phyloP scores from a whole-genome alignment of 2,888 invertebrate genomes.

The Drosophila melanosoma region DNA sequence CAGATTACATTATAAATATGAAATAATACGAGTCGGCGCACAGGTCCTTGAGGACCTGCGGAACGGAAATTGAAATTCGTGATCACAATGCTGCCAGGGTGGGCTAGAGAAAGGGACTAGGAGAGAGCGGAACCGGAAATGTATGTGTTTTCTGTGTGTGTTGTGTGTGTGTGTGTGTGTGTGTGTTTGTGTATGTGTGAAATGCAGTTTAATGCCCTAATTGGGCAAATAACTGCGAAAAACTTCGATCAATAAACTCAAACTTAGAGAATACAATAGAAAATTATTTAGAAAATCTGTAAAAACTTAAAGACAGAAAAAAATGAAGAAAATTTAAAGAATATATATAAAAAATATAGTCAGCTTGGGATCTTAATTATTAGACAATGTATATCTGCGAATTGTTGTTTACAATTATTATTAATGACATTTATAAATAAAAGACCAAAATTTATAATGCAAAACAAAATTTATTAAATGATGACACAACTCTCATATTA shows the following conservation, averaged over 20 bases:
- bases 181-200: neutral
- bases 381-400: neutral
- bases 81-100: conserved; percentile 31
- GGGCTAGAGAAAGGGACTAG: conserved; percentile 1
- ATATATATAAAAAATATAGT: neutral
- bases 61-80: conserved; percentile 73
- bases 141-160: neutral
- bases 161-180: neutral
- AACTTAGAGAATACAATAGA: neutral
- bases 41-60: conserved; percentile 71
- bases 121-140: neutral
- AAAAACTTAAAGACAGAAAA: neutral
- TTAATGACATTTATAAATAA: neutral
- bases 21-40: conserved; percentile 69
- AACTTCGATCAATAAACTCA: neutral
- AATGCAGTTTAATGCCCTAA: conserved; percentile 4
- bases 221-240: conserved; percentile 1
- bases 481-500: neutral
- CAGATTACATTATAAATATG: conserved; percentile 80
- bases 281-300: neutral
- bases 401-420: neutral
- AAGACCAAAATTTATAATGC: neutral
- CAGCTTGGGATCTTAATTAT: neutral
- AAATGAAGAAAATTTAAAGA: neutral
- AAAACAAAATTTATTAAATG: neutral